Evolutionary conservation across 2,888 invertebrate genomes (phyloP), one percentile per base, ranked within the genome.

Genomic region (Lydus trimaculatus): DNA sequence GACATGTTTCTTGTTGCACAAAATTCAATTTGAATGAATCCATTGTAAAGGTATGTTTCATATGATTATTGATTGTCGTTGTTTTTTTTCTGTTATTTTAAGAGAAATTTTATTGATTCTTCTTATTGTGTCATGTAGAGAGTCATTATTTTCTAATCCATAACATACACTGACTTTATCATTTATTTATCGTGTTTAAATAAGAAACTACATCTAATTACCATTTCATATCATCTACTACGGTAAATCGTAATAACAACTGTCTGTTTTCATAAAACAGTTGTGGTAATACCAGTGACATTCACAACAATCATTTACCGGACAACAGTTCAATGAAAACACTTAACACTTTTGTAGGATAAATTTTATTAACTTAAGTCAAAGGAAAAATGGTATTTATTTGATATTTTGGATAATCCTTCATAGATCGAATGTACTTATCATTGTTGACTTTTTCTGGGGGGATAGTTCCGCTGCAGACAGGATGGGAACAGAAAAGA

Each of bases 401-500:
- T 65, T 71, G 67, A 68, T 67, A 68, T 62, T 70, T 70, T 62
- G 70, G 70, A 64, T 48, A 67, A 64, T 69, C 66, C 63, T 67
- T 65, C 62, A 62, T 70, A 68, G 69, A 72, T 61, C 72, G 72
- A 68, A 72, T 72, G 72, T 70, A 36, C 68, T 63, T 64, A 60
- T 64, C 71, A 71, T 65, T 71, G 64, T 68, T 71, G 65, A 31
- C 68, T 65, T 66, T 63, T 68, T 68, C 67, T 72, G 67, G 72
- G 71, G 76, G 76, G 75, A 56, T 75, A 69, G 72, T 65, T 64
- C 67, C 58, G 59, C 71, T 70, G 56, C 69, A 63, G 69, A 69
- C 73, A 79, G 76, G 66, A 79, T 78, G 79, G 78, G 78, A 64
- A 60, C 73, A 28, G 67, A 70, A 67, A 74, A 75, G 62, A 78